Evolutionary conservation across 92 coral and sea anemone genomes (phyloP), one percentile per base, ranked within the genome.

Genomic region (Epizoanthus illoricatus): DNA sequence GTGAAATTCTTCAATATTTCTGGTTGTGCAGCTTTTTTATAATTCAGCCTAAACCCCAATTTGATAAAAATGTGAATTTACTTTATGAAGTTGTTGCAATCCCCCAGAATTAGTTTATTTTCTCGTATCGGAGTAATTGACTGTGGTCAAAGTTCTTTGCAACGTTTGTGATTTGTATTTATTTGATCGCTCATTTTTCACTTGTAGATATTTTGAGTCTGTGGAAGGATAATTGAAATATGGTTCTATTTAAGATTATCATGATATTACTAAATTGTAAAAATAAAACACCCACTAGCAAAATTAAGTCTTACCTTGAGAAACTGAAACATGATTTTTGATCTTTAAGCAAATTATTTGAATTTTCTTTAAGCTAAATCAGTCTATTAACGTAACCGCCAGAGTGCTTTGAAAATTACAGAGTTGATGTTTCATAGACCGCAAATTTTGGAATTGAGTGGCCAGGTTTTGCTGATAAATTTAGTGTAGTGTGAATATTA

Each of bases 301-400:
- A 39, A 68, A 68, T 17, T 39, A 1, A 39, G 28, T 68, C 42
- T 33, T 19, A 41, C 11, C 49, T 13, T 33, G 20, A 68, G 72
- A 68, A 68, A 43, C 73, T 36, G 73, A 39, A 19, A 36, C 40
- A 39, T 39, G 49, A 17, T 43, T 68, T 68, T 64, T 64, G 47
- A 33, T 33, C 28, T 68, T 64, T 68, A 64, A n/a, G 40, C 33
- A 12, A n/a, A 10, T n/a, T 19, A 19, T 64, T 64, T 23, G 21
- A 68, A 68, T 15, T 68, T 64, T 68, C 73, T 13, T 68, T 68
- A 45, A 68, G 12, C 73, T 68, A 68, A 65, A 39, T 43, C 73
- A 47, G 4, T 7, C n/a, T 36, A 73, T 52, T 73, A 52, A 62
- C 19, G 79, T 28, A n/a, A 15, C 67, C 49, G 57, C 65, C 61